Percentiles rank a stretch among this genome's conserved stretches.
These are phyloP conservation scores for Phrynosoma blainvillii DNA, from an alignment of 2,113 vertebrate genomes.

Conservation along the genomic window DNA sequence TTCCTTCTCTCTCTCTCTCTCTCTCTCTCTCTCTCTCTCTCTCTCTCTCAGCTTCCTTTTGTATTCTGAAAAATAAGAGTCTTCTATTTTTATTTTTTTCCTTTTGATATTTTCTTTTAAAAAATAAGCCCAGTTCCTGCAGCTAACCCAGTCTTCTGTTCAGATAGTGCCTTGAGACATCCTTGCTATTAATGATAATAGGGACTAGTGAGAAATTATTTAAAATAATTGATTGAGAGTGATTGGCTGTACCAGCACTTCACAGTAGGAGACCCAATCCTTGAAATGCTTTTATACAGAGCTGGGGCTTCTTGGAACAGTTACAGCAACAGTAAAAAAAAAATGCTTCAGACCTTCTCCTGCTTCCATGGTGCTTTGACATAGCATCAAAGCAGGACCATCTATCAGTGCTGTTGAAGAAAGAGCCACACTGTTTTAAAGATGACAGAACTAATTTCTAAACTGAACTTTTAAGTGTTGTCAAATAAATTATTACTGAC, in stretches of 20 bases:
- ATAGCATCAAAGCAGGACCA: constrained; percentile 58
- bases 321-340: constrained; percentile 29
- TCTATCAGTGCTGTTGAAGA: constrained; percentile 47
- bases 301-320: constrained; percentile 56
- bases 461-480: constrained; percentile 43
- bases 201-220: constrained; percentile 63
- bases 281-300: constrained; percentile 54
- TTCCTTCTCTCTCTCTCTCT: background rate
- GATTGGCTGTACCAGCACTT: constrained; percentile 55
- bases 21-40: too few relatives aligned
- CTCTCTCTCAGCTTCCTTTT: background rate
- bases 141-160: constrained; percentile 42
- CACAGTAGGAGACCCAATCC: constrained; percentile 45
- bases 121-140: constrained; percentile 22
- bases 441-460: constrained; percentile 52
- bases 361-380: constrained; percentile 62
- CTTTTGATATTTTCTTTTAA: constrained; percentile 47
- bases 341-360: constrained; percentile 41
- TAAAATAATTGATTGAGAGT: constrained; percentile 62
- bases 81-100: constrained; percentile 14
- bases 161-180: constrained; percentile 64
- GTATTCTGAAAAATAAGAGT: constrained; percentile 45
- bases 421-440: constrained; percentile 55
- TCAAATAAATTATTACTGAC: constrained; percentile 60
- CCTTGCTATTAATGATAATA: constrained; percentile 65